Base-by-base conservation (phyloP, 2,113 vertebrate species). In the Puma concolor region DNA sequence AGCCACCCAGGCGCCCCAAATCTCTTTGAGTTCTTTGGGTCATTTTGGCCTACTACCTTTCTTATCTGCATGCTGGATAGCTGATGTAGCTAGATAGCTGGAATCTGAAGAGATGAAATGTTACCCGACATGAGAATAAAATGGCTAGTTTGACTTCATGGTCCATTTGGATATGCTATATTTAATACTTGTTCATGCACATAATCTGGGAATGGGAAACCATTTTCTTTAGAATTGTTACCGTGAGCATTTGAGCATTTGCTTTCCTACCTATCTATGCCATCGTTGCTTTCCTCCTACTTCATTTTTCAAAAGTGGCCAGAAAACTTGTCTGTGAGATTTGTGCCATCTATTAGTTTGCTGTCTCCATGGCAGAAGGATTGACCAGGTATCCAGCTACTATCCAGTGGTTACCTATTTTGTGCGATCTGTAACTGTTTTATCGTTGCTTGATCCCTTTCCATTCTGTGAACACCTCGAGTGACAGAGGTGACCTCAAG, bases 401-500 rank as follows among this genome's bases (percentile, higher is more conserved):
- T 41, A 8, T 36, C 38, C 31, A 13, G 50, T n/a, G 66, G 57
- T 21, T 38, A n/a, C 66, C 82, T 50, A 14, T 88, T 89, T 85
- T 63, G 54, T 67, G 77, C 23, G 38, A 7, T 48, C 76, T 57
- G 25, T 76, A 60, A 44, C 79, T 71, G 16, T 25, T 94, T 86
- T 38, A 48, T 66, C 50, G 36, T 57, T 38, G 52, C 41, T 36
- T 67, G 66, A 33, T 82, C 79, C 50, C 84, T 81, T 97, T 54
- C 83, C 66, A 79, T 69, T 80, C 48, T 80, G 63, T 87, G 72
- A 77, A 19, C 15, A 67, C 89, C 74, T 95, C 44, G 16, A 74
- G 69, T 92, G 79, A 90, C 66, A 97, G 50, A 67, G 67, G 25
- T 82, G 85, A 86, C 74, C 52, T 92, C 63, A 60, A 1, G 11